Evolutionary conservation across 2,113 vertebrate genomes (phyloP), one percentile per base, ranked within the genome.

Genomic region (Labeo rohita): DNA sequence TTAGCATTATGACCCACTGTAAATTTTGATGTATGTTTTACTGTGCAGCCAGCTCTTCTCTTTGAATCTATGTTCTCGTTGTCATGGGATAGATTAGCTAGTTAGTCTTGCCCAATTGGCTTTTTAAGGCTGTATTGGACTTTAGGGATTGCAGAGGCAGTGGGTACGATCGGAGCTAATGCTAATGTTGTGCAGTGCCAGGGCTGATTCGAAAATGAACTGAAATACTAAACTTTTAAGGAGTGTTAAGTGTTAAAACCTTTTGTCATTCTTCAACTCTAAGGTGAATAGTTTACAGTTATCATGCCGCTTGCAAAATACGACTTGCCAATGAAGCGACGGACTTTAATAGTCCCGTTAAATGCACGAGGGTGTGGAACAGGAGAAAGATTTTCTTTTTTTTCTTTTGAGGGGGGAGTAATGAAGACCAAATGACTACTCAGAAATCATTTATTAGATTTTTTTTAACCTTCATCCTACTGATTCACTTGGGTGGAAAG

Each of bases 401-500:
- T 73, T 74, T 81, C 50, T 54, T 54, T 70, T 61, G 59, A 86
- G 82, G 77, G 81, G 54, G 93, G 87, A 77, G 63, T 84, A 87
- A 88, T 85, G 86, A 87, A 88, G 83, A 86, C 90, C 96, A 96
- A 97, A 97, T 97, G 96, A 97, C 96, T 96, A 96, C 97, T 96
- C 96, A 96, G 96, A 96, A 97, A 96, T 96, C 95, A 97, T 97
- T 97, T 96, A 78, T 89, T 87, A 77, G 87, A 90, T 90, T 90
- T 84, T 52, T 88, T 83, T 81, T 80, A 23, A 87, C 84, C 77
- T 86, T 96, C 95, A 95, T 96, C 95, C 94, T 93, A 92, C 94
- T 95, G 95, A 95, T 96, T 96, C 96, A 96, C 96, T 97, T 96
- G 95, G 96, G 96, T 97, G 96, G 95, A 97, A 96, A 96, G 95